Conservation (phyloP, 2,797 vertebrate genomes). For the Miichthys miiuy region DNA sequence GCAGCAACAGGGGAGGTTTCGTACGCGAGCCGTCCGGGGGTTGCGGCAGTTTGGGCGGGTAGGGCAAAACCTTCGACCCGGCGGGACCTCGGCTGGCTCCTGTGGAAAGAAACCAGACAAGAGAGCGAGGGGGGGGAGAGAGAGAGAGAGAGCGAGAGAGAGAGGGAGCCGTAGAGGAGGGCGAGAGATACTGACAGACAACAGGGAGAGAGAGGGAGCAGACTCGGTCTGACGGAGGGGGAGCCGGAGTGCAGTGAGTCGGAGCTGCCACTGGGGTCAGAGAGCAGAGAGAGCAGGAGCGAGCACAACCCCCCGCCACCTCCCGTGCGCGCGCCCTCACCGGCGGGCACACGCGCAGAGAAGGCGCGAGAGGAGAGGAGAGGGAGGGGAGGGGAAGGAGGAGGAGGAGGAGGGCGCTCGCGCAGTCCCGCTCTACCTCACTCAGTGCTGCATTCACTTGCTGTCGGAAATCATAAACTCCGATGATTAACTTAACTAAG, state of each 20-base stretch:
- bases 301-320: slow-evolving; percentile 80
- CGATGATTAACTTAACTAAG: too few relatives aligned
- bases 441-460: slow-evolving; percentile 63
- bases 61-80: slow-evolving; percentile 96
- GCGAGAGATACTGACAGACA: slow-evolving; percentile 83
- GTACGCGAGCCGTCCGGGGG: slow-evolving; percentile 72
- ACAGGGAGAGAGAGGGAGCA: slow-evolving; percentile 67
- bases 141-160: not conserved
- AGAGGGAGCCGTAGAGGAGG: slow-evolving; percentile 69
- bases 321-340: slow-evolving; percentile 68
- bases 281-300: slow-evolving; percentile 84
- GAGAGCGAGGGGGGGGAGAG: slow-evolving; percentile 42
- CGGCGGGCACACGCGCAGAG: slow-evolving; percentile 68
- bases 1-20: slow-evolving; percentile 65
- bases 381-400: not conserved
- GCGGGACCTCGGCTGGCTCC: slow-evolving; percentile 88
- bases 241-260: slow-evolving; percentile 89
- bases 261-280: slow-evolving; percentile 89
- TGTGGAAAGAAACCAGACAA: slow-evolving; percentile 80
- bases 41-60: slow-evolving; percentile 83
- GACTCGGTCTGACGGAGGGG: slow-evolving; percentile 81
- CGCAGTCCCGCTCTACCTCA: slow-evolving; percentile 41
- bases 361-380: slow-evolving; percentile 10
- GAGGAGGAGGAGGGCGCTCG: slow-evolving; percentile 11
- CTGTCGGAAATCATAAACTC: slow-evolving; percentile 36